Conservation (phyloP, 2,888 invertebrate genomes). For the Drosophila mulleri region DNA sequence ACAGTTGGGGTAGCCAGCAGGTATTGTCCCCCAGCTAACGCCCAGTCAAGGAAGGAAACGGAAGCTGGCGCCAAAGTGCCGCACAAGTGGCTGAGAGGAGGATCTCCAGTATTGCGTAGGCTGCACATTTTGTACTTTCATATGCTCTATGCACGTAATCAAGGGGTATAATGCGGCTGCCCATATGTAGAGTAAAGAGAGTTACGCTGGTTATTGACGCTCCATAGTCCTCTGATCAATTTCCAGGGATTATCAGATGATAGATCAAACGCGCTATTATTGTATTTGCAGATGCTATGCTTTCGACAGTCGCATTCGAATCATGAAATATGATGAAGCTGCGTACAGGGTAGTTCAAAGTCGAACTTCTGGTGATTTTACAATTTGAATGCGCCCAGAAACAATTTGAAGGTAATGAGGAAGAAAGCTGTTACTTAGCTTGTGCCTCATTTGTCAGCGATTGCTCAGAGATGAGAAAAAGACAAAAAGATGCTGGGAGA, state of each 20-base stretch:
- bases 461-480: constrained; percentile 48
- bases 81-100: constrained; percentile 56
- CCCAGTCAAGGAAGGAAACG: constrained; percentile 26
- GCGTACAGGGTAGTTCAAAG: background rate
- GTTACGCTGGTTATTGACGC: background rate
- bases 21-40: background rate
- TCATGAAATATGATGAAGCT: background rate
- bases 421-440: constrained; percentile 80
- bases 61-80: constrained; percentile 67
- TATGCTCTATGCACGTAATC: background rate
- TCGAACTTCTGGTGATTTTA: background rate
- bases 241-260: background rate
- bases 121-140: constrained; percentile 35
- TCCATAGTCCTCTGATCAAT: no score
- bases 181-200: background rate
- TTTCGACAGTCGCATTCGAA: background rate
- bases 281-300: background rate
- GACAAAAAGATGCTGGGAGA: constrained; percentile 6
- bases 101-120: constrained; percentile 41
- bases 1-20: background rate
- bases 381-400: constrained; percentile 55
- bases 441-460: constrained; percentile 80
- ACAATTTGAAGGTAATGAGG: constrained; percentile 80
- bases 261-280: background rate
- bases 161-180: background rate